Percentiles rank a stretch among this genome's conserved stretches.
phyloP scores from a whole-genome alignment of 1,140 invertebrate species.

The Zaprionus tsacasi region DNA sequence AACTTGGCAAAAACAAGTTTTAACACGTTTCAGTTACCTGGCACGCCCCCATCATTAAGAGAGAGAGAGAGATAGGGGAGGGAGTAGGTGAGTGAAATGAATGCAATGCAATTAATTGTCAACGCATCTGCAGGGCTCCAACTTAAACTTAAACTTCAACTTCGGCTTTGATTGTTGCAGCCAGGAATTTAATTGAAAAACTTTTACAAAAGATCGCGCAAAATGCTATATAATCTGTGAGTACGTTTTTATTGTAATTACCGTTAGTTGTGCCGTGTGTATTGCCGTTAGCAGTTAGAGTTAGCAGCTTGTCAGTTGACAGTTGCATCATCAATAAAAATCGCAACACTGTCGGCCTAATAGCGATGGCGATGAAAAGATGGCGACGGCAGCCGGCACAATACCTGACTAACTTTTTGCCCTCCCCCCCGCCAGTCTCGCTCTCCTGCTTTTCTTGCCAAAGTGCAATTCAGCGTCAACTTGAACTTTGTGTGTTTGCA shows the following conservation, averaged over 20 bases:
- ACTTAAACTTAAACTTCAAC: conserved; percentile 34
- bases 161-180: conserved; percentile 56
- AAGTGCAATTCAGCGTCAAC: conserved; percentile 74
- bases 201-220: conserved; percentile 37
- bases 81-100: conserved; percentile 27
- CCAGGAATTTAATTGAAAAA: conserved; percentile 69
- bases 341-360: conserved; percentile 59
- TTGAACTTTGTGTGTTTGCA: conserved; percentile 62
- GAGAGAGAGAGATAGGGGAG: background rate
- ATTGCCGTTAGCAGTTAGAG: conserved; percentile 21
- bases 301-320: conserved; percentile 23
- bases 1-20: conserved; percentile 50
- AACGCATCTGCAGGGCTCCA: conserved; percentile 52
- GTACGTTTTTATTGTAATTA: conserved; percentile 47
- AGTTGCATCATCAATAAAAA: conserved; percentile 66
- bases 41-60: conserved; percentile 52
- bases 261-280: conserved; percentile 29
- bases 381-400: conserved; percentile 16
- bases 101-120: conserved; percentile 72
- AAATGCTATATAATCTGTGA: conserved; percentile 11
- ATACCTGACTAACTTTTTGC: conserved; percentile 54
- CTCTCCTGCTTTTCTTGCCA: conserved; percentile 44
- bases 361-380: conserved; percentile 14
- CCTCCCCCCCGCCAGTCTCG: background rate
- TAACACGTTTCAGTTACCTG: conserved; percentile 58